phyloP scores from a whole-genome alignment of 2,888 invertebrate genomes.

The Melanophora roralis region DNA sequence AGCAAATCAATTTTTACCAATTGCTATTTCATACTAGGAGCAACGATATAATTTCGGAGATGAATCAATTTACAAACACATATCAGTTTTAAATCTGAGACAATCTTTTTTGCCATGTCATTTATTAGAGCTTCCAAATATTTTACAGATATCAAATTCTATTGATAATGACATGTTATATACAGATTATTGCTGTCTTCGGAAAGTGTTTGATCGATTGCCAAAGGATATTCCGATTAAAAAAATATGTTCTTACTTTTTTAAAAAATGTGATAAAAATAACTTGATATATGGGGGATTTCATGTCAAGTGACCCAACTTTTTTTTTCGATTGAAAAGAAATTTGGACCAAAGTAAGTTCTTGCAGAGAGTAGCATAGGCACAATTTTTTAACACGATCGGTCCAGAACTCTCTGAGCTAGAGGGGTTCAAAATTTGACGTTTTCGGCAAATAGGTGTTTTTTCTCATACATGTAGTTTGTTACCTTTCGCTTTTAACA shows the following conservation, averaged over 20 bases:
- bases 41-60: constrained; percentile 18
- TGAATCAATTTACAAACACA: constrained; percentile 39
- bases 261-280: constrained; percentile 20
- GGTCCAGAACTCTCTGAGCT: no score
- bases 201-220: constrained; percentile 28
- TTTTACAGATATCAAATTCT: constrained; percentile 42
- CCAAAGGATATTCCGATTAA: constrained; percentile 14
- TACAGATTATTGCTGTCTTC: constrained; percentile 50
- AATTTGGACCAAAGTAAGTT: no score
- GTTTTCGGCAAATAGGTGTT: no score
- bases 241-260: constrained; percentile 23
- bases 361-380: no score
- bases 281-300: no score
- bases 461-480: no score
- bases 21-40: constrained; percentile 5
- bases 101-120: constrained; percentile 38
- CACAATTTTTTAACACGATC: no score
- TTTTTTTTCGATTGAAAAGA: no score
- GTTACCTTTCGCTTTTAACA: no score
- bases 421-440: no score
- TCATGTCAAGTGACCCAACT: no score
- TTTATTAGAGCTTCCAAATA: constrained; percentile 31
- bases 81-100: constrained; percentile 43
- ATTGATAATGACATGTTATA: constrained; percentile 43
- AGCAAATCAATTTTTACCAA: constrained; percentile 14